These are phyloP conservation scores for Antennarius striatus DNA, from an alignment of 2,113 vertebrate species.

Conservation along the genomic window DNA sequence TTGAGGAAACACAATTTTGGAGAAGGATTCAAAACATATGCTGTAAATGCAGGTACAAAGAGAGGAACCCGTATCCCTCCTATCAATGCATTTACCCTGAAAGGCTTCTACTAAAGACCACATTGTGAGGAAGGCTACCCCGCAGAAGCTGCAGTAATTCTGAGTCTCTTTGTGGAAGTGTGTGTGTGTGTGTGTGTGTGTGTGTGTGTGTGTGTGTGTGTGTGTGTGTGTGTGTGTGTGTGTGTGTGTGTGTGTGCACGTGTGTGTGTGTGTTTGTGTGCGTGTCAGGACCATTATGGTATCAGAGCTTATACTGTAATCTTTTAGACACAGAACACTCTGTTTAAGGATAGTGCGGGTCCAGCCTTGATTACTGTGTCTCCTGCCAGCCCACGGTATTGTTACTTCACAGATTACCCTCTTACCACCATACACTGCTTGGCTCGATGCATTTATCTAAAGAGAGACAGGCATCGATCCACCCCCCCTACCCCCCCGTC, in stretches of 20 bases:
- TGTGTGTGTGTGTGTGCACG: no score
- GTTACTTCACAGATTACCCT: conserved; percentile 73
- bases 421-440: conserved; percentile 46
- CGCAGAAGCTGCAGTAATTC: conserved; percentile 23
- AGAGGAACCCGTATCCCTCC: no score
- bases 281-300: conserved; percentile 60
- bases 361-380: conserved; percentile 68
- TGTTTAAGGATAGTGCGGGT: conserved; percentile 66
- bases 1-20: not conserved
- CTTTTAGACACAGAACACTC: conserved; percentile 66
- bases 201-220: conserved; percentile 33
- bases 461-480: conserved; percentile 71
- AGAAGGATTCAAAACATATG: not conserved
- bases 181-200: conserved; percentile 3
- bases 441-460: conserved; percentile 67
- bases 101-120: conserved; percentile 25
- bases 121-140: conserved; percentile 39
- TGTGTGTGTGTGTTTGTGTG: conserved; percentile 12
- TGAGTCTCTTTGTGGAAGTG: conserved; percentile 17
- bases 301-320: conserved; percentile 69
- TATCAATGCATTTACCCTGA: conserved; percentile 39
- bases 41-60: conserved; percentile 4
- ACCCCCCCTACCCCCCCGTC: conserved; percentile 46
- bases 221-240: conserved; percentile 21
- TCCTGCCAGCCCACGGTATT: conserved; percentile 65